Evolutionary conservation across 2,113 vertebrate species (phyloP).

Genomic region (Otocyon megalotis): DNA sequence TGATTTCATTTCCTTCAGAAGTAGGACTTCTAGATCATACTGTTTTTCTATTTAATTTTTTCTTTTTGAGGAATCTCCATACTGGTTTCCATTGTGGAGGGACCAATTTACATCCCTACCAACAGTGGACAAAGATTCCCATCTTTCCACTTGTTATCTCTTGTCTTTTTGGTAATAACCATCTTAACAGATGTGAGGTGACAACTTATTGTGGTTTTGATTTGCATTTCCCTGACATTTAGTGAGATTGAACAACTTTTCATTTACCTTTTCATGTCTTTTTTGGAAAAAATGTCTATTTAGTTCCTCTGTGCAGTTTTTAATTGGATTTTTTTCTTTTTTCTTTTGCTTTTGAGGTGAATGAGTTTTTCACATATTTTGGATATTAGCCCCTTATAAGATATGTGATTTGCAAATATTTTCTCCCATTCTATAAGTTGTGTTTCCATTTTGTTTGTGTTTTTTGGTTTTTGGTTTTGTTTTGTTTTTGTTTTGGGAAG

Average conservation of each 20-base stretch:
- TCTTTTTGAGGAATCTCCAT: not conserved
- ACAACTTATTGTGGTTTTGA: not conserved
- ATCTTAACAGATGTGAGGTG: not conserved
- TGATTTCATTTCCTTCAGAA: not conserved
- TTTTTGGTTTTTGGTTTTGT: not conserved
- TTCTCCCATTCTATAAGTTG: not conserved
- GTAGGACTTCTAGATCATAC: not conserved
- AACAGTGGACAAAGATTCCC: not conserved
- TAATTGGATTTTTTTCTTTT: not conserved
- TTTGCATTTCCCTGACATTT: not conserved
- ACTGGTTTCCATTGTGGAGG: not conserved
- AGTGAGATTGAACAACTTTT: not conserved
- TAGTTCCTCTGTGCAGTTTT: not conserved
- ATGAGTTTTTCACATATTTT: not conserved
- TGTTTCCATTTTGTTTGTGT: not conserved
- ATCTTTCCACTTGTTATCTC: not conserved
- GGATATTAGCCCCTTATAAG: not conserved
- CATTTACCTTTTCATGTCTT: not conserved
- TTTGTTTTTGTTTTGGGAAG: too few relatives aligned
- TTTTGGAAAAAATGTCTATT: not conserved
- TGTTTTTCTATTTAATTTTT: not conserved
- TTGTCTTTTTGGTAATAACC: not conserved
- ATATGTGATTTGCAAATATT: not conserved
- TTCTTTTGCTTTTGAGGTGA: not conserved
- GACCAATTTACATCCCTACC: not conserved